Evolutionary conservation across 2,113 vertebrate species (phyloP).

Genomic region (Clarias magur): DNA sequence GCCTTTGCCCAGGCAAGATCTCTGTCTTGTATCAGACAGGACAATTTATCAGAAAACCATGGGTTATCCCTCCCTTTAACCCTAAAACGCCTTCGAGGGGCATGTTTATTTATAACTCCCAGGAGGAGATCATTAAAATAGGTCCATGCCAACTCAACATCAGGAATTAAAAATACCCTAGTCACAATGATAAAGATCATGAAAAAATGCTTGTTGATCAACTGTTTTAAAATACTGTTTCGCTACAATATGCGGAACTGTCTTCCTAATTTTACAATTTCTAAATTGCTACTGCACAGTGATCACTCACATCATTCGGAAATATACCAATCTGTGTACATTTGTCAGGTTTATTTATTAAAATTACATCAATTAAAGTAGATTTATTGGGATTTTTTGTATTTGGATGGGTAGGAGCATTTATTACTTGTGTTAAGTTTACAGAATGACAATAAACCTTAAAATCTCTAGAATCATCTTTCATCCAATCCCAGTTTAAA

Average conservation of each 20-base stretch:
- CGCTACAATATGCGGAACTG: too few relatives aligned
- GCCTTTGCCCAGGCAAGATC: too few relatives aligned
- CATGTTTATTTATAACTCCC: too few relatives aligned
- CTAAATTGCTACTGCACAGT: not conserved
- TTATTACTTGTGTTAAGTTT: not conserved
- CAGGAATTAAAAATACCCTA: not conserved
- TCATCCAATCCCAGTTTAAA: constrained; percentile 8
- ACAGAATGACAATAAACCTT: not conserved
- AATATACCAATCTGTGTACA: not conserved
- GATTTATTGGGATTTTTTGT: not conserved
- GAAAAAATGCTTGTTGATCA: constrained; percentile 4
- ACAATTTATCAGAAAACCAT: too few relatives aligned
- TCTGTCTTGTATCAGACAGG: too few relatives aligned
- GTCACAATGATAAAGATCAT: not conserved
- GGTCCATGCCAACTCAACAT: not conserved
- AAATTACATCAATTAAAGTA: not conserved
- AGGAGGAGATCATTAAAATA: too few relatives aligned
- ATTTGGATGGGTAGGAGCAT: not conserved
- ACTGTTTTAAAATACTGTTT: constrained; percentile 2
- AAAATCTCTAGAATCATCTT: too few relatives aligned
- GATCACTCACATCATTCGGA: constrained; percentile 7
- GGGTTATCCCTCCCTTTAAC: too few relatives aligned
- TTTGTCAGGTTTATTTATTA: not conserved
- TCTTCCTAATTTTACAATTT: not conserved
- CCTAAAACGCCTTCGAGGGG: too few relatives aligned